Base-by-base conservation (phyloP, 2,797 vertebrate genomes). In the Florisuga fusca region DNA sequence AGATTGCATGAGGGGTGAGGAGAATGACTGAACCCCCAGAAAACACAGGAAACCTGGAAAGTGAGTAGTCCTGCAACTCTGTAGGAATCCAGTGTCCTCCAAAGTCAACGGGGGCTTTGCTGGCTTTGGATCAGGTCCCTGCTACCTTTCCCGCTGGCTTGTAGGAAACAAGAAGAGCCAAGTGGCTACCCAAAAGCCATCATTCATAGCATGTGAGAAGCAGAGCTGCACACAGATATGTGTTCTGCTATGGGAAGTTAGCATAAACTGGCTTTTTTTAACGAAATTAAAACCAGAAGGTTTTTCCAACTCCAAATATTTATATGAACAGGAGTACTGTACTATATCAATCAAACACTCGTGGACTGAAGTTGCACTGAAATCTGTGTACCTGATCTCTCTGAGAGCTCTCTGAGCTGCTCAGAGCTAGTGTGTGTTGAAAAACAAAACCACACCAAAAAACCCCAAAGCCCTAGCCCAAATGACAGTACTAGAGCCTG, bases 281-380 rank as follows among this genome's bases (percentile, higher is more conserved):
- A 85, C 87, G 92, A 93, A 91, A 92, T 96, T 97, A 93, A 97
- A 97, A 97, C 95, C 96, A 97, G 97, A 96, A 96, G 84, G 80
- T 76, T 90, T 97, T 96, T 96, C 82, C 76, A 96, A 95, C 92
- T 97, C 97, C 96, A 98, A 98, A 98, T 98, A 98, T 98, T 98
- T 98, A 98, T 81, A 96, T 0, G 57, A 98, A 88, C 77, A 92
- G 82, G 94, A 97, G 97, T 95, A 83, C 97, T 97, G 97, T 15
- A 29, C 71, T 97, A 12, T 90, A 97, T 98, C 97, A 97, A 91
- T 97, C 96, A 95, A 96, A 94, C 19, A 55, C 48, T 87, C 14
- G 14, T 50, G 67, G 89, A 46, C 89, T 86, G 67, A 81, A 90
- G 67, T 86, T 53, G 7, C 26, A 7, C 34, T 90, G 46, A 82